Evolutionary conservation across 2,888 invertebrate genomes (phyloP), one percentile per base, ranked within the genome.

Genomic region (Nemurella pictetii): DNA sequence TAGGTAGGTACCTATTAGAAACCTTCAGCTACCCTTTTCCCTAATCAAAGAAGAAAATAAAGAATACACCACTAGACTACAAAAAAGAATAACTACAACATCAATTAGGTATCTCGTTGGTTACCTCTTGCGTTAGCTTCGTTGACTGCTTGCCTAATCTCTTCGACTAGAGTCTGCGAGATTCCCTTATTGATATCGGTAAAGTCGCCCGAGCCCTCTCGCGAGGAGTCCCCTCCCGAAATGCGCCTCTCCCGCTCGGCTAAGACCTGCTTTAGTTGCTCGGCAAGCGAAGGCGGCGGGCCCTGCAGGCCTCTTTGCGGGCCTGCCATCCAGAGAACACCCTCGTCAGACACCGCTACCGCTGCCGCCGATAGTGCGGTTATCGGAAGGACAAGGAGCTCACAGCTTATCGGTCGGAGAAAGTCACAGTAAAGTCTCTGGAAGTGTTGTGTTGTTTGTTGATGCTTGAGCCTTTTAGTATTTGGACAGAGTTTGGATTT

Each of bases 81-180:
- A 4, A 75, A 9, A 75, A 4, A 75, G 9, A 75, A 75, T 1
- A 75, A 75, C 75, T 28, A 75, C 28, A 26, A 75, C 26, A 55
- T 55, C 55, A 55, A 55, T 55, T 15, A 55, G 15, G 55, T 20
- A 20, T 15, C 55, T 55, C 55, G 55, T 55, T 20, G 29, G 20
- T 75, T 78, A 96, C 96, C 96, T 95, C 95, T 93, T 87, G 96
- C 95, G 92, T 96, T 96, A 87, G 96, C 96, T 91, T 96, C 96
- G 90, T 94, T 96, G 89, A 97, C 96, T 88, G 96, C 96, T 90
- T 96, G 96, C 87, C 96, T 93, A 89, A 96, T 96, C 92, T 96
- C 96, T 91, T 96, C 96, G 87, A 96, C 94, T 88, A 97, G 93
- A 89, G 95, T 95, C 91, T 96, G 95, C 88, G 95, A 95, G 89